Percentiles rank a stretch among this genome's conserved stretches.
phyloP scores from a whole-genome alignment of 2,888 invertebrate genomes.

The Melieria picta region DNA sequence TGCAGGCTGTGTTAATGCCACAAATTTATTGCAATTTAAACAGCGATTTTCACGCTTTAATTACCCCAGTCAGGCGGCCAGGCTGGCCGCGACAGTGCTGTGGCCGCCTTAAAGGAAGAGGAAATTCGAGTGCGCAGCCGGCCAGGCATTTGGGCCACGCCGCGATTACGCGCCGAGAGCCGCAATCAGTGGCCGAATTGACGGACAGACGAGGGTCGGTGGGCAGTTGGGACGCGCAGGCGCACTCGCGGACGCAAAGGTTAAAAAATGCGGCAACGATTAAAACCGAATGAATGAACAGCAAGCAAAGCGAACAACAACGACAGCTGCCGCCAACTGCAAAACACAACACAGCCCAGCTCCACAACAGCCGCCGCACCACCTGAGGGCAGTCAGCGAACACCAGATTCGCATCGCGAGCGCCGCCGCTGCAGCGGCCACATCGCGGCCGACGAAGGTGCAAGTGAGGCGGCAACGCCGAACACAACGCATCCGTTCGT shows the following conservation, averaged over 20 bases:
- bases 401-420: too few relatives aligned
- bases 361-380: too few relatives aligned
- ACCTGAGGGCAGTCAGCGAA: too few relatives aligned
- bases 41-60: conserved; percentile 63
- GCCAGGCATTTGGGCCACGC: not conserved
- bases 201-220: too few relatives aligned
- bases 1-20: conserved; percentile 38
- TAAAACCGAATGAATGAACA: conserved; percentile 37
- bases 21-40: conserved; percentile 63
- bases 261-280: conserved; percentile 23
- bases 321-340: not conserved
- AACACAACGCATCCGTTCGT: not conserved
- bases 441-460: too few relatives aligned
- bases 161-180: conserved; percentile 5
- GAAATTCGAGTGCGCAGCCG: not conserved
- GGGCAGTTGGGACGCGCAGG: not conserved
- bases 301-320: conserved; percentile 41
- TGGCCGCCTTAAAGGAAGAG: conserved; percentile 3
- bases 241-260: conserved; percentile 18
- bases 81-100: too few relatives aligned
- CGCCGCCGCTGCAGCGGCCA: too few relatives aligned
- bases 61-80: conserved; percentile 43
- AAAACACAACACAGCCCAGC: too few relatives aligned
- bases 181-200: not conserved
- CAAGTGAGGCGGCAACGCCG: not conserved